phyloP scores from a whole-genome alignment of 2,888 invertebrate genomes.

The Oligia latruncula region DNA sequence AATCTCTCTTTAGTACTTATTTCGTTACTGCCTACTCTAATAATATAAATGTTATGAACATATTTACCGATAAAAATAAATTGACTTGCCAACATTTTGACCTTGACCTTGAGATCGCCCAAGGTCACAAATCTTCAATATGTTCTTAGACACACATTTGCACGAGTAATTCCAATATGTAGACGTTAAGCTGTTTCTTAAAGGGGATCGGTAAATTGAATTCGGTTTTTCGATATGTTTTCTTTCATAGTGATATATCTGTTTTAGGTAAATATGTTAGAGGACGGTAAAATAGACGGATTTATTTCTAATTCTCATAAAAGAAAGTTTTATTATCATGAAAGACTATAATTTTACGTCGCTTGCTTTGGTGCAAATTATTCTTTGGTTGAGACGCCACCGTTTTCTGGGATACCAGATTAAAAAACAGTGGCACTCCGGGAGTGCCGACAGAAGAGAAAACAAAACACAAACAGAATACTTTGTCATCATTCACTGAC shows the following conservation, averaged over 20 bases:
- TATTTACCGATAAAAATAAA: slow-evolving; percentile 60
- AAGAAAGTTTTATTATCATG: not conserved
- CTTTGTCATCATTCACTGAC: no score
- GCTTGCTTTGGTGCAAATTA: not conserved
- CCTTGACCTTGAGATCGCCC: slow-evolving; percentile 15
- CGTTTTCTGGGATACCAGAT: no score
- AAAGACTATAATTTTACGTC: not conserved
- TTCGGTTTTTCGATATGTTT: slow-evolving; percentile 46
- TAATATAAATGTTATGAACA: slow-evolving; percentile 45
- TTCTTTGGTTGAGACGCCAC: not conserved
- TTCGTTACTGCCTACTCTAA: slow-evolving; percentile 25
- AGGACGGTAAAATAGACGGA: not conserved
- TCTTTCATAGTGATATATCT: slow-evolving; percentile 33
- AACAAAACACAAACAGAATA: no score
- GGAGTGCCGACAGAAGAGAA: no score
- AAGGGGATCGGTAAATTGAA: slow-evolving; percentile 46
- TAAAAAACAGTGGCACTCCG: no score
- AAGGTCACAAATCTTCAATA: slow-evolving; percentile 47
- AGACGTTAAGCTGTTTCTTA: slow-evolving; percentile 43
- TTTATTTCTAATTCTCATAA: slow-evolving; percentile 2
- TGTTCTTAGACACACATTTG: slow-evolving; percentile 51
- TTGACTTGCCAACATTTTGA: slow-evolving; percentile 33
- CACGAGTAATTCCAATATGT: slow-evolving; percentile 53
- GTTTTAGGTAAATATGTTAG: slow-evolving; percentile 21
- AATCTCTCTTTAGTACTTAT: slow-evolving; percentile 18